Conservation (phyloP, 1,140 invertebrate genomes). For the Solenopsis fugax region DNA sequence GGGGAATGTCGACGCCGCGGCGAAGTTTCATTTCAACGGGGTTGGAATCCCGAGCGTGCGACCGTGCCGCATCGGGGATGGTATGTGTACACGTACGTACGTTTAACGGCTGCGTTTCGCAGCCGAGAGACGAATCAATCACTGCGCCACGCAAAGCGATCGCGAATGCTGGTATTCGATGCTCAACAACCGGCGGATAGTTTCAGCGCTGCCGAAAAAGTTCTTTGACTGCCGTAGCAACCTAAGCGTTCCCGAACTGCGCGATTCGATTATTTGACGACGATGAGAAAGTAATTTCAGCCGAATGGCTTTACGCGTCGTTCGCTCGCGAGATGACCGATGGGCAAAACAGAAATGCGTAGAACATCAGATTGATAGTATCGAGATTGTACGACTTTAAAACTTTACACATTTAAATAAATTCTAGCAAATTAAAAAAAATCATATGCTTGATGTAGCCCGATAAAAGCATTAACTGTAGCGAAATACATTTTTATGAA, state of each 20-base stretch:
- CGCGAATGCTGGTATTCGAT: slow-evolving; percentile 72
- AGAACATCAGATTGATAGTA: neutral
- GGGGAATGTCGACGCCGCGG: slow-evolving; percentile 77
- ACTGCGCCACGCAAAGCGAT: slow-evolving; percentile 69
- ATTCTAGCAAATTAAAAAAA: neutral
- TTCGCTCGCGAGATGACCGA: slow-evolving; percentile 2
- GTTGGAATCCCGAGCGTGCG: slow-evolving; percentile 77
- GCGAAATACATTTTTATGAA: neutral
- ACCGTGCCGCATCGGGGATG: slow-evolving; percentile 64
- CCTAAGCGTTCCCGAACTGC: slow-evolving; percentile 22
- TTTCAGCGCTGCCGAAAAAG: slow-evolving; percentile 52
- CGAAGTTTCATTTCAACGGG: slow-evolving; percentile 78
- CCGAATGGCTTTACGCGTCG: neutral
- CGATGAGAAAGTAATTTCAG: slow-evolving; percentile 42
- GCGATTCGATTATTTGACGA: slow-evolving; percentile 43
- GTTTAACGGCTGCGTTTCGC: slow-evolving; percentile 67
- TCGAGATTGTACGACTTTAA: neutral
- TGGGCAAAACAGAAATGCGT: neutral
- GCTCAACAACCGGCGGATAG: slow-evolving; percentile 63
- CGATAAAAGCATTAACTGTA: neutral
- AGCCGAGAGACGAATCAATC: slow-evolving; percentile 77
- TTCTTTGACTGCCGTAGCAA: slow-evolving; percentile 69
- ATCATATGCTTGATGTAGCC: neutral
- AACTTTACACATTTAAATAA: neutral
- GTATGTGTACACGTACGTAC: slow-evolving; percentile 70